phyloP scores from a whole-genome alignment of 2,113 vertebrate species.

The Nothobranchius furzeri region DNA sequence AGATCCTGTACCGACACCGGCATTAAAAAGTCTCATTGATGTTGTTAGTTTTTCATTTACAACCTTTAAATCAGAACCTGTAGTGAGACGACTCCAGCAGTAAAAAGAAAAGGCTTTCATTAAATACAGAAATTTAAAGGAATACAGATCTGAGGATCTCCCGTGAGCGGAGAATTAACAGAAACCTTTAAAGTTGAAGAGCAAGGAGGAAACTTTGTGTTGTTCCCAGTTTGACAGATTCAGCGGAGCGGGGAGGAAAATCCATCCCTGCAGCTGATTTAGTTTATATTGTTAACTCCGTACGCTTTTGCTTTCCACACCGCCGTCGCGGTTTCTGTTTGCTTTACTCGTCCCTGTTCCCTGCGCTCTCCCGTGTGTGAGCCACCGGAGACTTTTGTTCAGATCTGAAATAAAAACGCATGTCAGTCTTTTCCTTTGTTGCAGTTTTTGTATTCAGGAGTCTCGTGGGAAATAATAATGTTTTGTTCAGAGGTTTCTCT shows the following conservation, averaged over 20 bases:
- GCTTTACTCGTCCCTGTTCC: neutral
- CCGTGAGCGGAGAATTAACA: constrained; percentile 21
- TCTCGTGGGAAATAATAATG: constrained; percentile 10
- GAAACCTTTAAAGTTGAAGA: constrained; percentile 4
- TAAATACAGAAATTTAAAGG: neutral
- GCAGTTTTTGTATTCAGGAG: neutral
- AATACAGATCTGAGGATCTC: constrained; percentile 6
- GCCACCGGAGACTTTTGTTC: constrained; percentile 1
- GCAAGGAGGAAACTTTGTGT: constrained; percentile 18
- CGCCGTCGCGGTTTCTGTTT: neutral
- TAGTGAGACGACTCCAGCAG: neutral
- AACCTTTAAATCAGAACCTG: neutral
- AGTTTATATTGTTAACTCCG: constrained; percentile 14
- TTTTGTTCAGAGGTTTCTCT: neutral
- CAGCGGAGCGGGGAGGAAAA: constrained; percentile 29
- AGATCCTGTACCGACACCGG: too few relatives aligned
- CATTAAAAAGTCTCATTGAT: too few relatives aligned
- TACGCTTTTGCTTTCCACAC: neutral
- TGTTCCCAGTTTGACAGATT: constrained; percentile 36
- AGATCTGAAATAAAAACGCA: neutral
- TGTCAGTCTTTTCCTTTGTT: constrained; percentile 1
- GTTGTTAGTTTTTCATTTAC: neutral
- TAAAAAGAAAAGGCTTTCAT: constrained; percentile 11
- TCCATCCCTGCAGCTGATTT: constrained; percentile 23
- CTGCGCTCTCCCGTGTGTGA: neutral